Conservation (phyloP, 2,113 vertebrate species). For the Haemorhous mexicanus region DNA sequence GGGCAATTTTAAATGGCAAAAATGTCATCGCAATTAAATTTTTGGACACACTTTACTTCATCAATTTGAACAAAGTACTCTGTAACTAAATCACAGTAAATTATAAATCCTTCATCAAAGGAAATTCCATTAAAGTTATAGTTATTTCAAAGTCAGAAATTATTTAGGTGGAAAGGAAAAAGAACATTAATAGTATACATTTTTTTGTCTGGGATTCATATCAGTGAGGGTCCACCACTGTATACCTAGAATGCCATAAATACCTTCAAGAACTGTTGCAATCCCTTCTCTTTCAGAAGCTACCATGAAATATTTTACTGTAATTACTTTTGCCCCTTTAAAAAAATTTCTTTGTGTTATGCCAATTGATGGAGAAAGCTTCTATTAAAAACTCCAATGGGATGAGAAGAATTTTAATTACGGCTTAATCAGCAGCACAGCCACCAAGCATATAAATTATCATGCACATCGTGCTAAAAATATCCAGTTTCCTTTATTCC, state of each 20-base stretch:
- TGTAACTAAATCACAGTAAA: constrained; percentile 62
- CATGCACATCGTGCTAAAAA: constrained; percentile 99
- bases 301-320: constrained; percentile 80
- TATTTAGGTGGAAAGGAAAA: constrained; percentile 72
- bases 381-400: constrained; percentile 87
- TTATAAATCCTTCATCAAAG: constrained; percentile 49
- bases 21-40: constrained; percentile 53
- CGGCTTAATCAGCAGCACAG: constrained; percentile 99
- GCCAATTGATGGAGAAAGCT: constrained; percentile 86
- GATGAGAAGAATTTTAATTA: constrained; percentile 94
- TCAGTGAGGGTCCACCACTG: constrained; percentile 81
- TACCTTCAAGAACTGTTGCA: constrained; percentile 81
- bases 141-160: constrained; percentile 39
- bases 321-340: constrained; percentile 79
- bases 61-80: constrained; percentile 48
- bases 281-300: constrained; percentile 82
- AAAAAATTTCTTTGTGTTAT: constrained; percentile 78
- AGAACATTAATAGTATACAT: constrained; percentile 70
- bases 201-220: constrained; percentile 74
- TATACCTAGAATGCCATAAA: constrained; percentile 84
- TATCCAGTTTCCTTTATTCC: constrained; percentile 90
- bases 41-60: constrained; percentile 69
- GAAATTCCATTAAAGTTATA: constrained; percentile 28
- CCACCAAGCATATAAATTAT: constrained; percentile 99
- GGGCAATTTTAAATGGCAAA: constrained; percentile 52